Evolutionary conservation across 2,113 vertebrate species (phyloP).

Genomic region (Cyanistes caeruleus): DNA sequence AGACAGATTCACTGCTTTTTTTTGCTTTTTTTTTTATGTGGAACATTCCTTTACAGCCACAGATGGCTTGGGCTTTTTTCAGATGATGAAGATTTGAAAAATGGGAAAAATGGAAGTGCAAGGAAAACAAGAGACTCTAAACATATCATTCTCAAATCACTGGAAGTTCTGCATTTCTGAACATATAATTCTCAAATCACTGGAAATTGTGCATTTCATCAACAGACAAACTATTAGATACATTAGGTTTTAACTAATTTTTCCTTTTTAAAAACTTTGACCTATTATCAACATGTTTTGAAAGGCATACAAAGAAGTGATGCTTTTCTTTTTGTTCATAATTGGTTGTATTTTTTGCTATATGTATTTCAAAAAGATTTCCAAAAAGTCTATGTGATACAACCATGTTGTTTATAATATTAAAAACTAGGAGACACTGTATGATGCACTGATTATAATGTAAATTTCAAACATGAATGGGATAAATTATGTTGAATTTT

Average conservation of each 20-base stretch:
- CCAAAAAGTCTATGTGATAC: neutral
- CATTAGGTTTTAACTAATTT: neutral
- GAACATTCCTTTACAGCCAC: neutral
- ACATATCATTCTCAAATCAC: neutral
- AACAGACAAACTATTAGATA: neutral
- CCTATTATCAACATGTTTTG: neutral
- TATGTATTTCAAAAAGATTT: neutral
- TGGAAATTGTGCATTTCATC: neutral
- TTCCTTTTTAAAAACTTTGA: neutral
- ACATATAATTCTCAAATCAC: neutral
- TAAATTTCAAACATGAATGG: neutral
- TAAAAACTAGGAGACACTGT: neutral
- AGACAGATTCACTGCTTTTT: neutral
- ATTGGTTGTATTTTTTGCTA: neutral
- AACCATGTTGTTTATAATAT: neutral
- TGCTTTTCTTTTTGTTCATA: neutral
- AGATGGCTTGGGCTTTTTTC: neutral
- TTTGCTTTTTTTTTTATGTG: too few relatives aligned
- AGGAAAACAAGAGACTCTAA: neutral
- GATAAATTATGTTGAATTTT: neutral
- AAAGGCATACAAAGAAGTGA: neutral
- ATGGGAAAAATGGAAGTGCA: neutral
- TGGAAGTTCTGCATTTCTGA: neutral
- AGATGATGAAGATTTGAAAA: neutral
- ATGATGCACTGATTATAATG: neutral